Evolutionary conservation across 2,113 vertebrate genomes (phyloP).

Genomic region (Empidonax traillii): DNA sequence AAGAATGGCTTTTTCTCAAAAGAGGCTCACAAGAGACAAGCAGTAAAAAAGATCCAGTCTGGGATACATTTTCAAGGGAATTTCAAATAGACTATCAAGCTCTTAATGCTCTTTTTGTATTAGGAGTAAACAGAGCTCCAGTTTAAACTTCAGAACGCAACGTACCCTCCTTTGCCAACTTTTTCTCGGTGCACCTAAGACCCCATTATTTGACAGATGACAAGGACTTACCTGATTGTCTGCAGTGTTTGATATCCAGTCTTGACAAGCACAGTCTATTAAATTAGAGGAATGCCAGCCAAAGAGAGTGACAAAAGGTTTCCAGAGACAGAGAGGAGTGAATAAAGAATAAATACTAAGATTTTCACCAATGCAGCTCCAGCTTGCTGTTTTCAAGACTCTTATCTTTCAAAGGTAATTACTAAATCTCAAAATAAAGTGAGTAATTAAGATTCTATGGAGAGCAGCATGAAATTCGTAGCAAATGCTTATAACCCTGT

Average conservation of each 20-base stretch:
- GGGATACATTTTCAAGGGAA: slow-evolving; percentile 52
- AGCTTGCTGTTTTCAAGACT: not conserved
- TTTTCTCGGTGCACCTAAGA: not conserved
- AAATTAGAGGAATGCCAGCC: not conserved
- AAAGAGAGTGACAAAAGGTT: not conserved
- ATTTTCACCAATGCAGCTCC: not conserved
- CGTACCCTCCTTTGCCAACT: not conserved
- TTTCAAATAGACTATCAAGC: slow-evolving; percentile 42
- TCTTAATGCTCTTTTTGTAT: slow-evolving; percentile 44
- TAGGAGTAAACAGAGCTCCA: not conserved
- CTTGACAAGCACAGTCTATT: slow-evolving; percentile 44
- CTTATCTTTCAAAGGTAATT: not conserved
- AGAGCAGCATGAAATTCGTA: not conserved
- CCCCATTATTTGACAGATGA: slow-evolving; percentile 18
- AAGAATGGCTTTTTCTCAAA: not conserved
- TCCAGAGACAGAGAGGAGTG: not conserved
- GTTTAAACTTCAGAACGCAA: not conserved
- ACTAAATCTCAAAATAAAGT: not conserved
- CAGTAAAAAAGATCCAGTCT: slow-evolving; percentile 4
- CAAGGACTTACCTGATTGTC: slow-evolving; percentile 29
- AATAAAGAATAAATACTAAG: not conserved
- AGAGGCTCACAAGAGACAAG: slow-evolving; percentile 18
- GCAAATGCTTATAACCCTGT: not conserved
- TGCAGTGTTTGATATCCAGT: slow-evolving; percentile 9
- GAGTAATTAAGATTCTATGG: not conserved